phyloP scores from a whole-genome alignment of 2,797 vertebrate genomes.

The Adrianichthys oophorus region DNA sequence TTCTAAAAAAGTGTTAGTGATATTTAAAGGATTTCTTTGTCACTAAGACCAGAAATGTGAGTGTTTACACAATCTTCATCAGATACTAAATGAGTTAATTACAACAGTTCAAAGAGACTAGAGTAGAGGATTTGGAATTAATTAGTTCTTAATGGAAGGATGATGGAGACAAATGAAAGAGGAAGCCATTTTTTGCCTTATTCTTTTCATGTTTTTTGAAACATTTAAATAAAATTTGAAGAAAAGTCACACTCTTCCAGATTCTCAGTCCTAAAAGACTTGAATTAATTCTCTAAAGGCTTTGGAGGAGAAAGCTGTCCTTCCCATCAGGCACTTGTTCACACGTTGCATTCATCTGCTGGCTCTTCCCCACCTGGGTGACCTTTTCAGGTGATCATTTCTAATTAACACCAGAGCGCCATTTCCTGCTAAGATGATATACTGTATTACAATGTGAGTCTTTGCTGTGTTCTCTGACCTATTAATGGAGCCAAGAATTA shows the following conservation, averaged over 20 bases:
- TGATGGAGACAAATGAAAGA: not conserved
- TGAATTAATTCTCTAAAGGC: slow-evolving; percentile 4
- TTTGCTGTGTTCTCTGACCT: slow-evolving; percentile 40
- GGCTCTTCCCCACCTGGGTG: slow-evolving; percentile 22
- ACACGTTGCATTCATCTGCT: slow-evolving; percentile 15
- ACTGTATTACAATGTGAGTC: slow-evolving; percentile 29
- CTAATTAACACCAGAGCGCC: slow-evolving; percentile 45
- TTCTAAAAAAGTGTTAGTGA: not conserved
- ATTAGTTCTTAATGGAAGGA: slow-evolving; percentile 10
- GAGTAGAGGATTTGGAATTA: slow-evolving; percentile 20
- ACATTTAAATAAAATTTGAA: slow-evolving; percentile 1
- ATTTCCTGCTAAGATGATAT: slow-evolving; percentile 31
- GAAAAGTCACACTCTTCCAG: not conserved
- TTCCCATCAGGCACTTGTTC: slow-evolving; percentile 23
- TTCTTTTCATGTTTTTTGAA: slow-evolving; percentile 3
- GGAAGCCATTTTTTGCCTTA: not conserved
- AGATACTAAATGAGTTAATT: slow-evolving; percentile 17
- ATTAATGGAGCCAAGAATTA: slow-evolving; percentile 54
- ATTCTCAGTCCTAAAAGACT: slow-evolving; percentile 13
- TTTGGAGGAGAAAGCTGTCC: slow-evolving; percentile 18
- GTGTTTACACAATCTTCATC: slow-evolving; percentile 11
- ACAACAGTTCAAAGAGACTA: slow-evolving; percentile 7
- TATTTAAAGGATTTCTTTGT: slow-evolving; percentile 17
- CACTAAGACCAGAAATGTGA: not conserved
- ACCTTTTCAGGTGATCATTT: slow-evolving; percentile 51